These are phyloP conservation scores for Carduelis carduelis DNA, from an alignment of 2,797 vertebrate species.

Conservation along the genomic window DNA sequence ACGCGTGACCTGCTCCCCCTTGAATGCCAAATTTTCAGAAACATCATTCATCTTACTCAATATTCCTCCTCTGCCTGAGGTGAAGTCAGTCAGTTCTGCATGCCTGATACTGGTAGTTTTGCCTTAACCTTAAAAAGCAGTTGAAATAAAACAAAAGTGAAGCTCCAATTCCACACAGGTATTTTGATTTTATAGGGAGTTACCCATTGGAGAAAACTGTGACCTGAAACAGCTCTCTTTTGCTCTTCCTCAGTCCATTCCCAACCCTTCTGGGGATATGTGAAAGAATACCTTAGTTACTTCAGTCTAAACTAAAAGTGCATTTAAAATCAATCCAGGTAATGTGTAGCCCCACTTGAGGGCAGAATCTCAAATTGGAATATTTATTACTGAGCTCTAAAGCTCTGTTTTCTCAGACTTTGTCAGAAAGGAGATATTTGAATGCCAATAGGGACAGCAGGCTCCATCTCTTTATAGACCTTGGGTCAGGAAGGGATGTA, in stretches of 20 bases:
- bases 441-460: neutral
- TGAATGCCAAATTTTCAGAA: neutral
- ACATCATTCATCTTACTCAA: neutral
- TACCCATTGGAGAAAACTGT: neutral
- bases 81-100: neutral
- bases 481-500: neutral
- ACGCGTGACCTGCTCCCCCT: neutral
- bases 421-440: neutral
- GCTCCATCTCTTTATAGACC: neutral
- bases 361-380: conserved; percentile 1
- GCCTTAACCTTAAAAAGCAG: neutral
- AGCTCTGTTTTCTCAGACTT: conserved; percentile 3
- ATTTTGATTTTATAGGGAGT: neutral
- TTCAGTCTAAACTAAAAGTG: neutral
- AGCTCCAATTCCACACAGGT: neutral
- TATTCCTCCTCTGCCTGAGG: neutral
- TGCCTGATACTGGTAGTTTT: neutral
- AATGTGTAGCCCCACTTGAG: neutral
- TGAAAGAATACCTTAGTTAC: neutral
- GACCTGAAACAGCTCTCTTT: neutral
- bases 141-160: neutral
- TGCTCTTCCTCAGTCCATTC: neutral
- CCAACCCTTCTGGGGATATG: neutral
- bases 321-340: conserved; percentile 27
- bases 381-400: conserved; percentile 24